phyloP scores from a whole-genome alignment of 2,888 invertebrate genomes.

The Scrobipalpa costella region DNA sequence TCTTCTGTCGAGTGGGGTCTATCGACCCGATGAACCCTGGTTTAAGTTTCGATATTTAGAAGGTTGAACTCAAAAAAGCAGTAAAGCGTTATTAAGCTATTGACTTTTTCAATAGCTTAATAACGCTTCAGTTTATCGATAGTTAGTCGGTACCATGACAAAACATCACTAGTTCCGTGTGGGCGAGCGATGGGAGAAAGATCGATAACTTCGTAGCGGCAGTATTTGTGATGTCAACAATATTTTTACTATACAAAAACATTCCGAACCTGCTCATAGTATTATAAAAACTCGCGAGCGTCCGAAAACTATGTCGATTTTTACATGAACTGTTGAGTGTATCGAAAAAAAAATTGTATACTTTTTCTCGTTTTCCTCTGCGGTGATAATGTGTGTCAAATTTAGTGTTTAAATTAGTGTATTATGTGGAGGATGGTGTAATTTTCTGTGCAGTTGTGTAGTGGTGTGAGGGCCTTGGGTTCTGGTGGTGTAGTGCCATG shows the following conservation, averaged over 20 bases:
- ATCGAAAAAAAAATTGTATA: background rate
- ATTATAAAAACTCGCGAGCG: background rate
- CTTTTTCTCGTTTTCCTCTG: constrained; percentile 31
- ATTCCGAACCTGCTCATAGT: background rate
- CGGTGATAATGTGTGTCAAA: constrained; percentile 80
- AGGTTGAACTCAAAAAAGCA: no score
- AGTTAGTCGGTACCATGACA: no score
- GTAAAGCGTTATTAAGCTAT: no score
- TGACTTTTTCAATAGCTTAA: no score
- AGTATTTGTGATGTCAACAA: constrained; percentile 68
- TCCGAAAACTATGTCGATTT: constrained; percentile 20
- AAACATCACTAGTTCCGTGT: constrained; percentile 39
- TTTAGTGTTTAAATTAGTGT: constrained; percentile 63
- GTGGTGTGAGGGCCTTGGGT: background rate
- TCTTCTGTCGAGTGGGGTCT: no score
- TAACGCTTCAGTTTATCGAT: background rate
- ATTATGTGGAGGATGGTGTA: constrained; percentile 36
- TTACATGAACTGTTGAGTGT: constrained; percentile 1
- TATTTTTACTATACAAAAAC: constrained; percentile 39
- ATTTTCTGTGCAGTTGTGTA: background rate
- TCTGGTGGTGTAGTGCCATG: background rate
- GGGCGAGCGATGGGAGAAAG: constrained; percentile 43
- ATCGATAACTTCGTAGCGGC: constrained; percentile 54
- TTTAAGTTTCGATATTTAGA: no score
- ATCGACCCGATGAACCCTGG: no score